A percentile compares a stretch with the other conserved stretches of the same genome.
Evolutionary conservation across 2,113 vertebrate genomes (phyloP).

Genomic region (Eonycteris spelaea): DNA sequence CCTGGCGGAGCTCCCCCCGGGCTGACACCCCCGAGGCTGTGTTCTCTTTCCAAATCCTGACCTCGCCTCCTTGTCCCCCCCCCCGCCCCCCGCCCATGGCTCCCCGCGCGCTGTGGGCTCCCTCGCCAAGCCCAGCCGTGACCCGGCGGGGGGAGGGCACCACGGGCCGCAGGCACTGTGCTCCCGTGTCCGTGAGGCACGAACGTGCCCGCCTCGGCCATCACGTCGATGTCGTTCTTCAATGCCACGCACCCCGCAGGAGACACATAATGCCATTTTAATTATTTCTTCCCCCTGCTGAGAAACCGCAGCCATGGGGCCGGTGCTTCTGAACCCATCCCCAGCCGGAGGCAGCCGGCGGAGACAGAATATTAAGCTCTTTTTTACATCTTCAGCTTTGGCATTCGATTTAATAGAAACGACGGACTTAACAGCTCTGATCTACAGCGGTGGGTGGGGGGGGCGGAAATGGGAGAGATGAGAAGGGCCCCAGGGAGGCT

Average conservation of each 20-base stretch:
- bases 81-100: accelerated
- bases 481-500: not conserved
- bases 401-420: not conserved
- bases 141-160: accelerated
- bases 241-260: conserved; percentile 13
- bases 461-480: accelerated
- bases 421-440: accelerated
- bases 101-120: too few species aligned
- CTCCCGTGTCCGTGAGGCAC: accelerated
- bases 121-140: accelerated
- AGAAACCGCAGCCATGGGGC: not conserved
- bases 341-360: not conserved
- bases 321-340: not conserved
- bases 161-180: accelerated
- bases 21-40: accelerated
- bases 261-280: not conserved
- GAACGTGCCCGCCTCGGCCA: not conserved
- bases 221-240: not conserved
- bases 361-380: not conserved
- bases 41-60: not conserved
- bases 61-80: not conserved
- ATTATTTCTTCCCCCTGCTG: conserved; percentile 49
- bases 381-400: not conserved
- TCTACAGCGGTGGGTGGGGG: accelerated
- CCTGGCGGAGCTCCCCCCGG: accelerated